These are phyloP conservation scores for Himalopsyche kuldschensis DNA, from an alignment of 2,888 invertebrate genomes.

Conservation along the genomic window DNA sequence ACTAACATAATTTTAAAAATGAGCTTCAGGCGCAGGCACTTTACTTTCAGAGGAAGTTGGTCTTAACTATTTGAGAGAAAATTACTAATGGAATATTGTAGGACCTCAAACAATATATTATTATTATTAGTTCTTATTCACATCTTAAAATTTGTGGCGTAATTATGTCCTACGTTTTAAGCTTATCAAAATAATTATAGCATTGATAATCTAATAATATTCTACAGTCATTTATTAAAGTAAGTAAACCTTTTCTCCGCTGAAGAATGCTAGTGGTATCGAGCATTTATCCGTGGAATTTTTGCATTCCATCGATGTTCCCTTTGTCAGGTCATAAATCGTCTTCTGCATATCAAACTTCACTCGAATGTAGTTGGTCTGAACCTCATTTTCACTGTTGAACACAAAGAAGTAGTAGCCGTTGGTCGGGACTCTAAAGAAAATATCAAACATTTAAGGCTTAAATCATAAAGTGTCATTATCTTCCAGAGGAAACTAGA, in stretches of 20 bases:
- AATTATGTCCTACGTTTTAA: not conserved
- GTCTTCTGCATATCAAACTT: conserved; percentile 72
- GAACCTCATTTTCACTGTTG: conserved; percentile 78
- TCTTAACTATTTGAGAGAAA: too few relatives aligned
- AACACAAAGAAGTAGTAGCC: conserved; percentile 85
- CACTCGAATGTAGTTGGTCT: conserved; percentile 70
- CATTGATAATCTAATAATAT: not conserved
- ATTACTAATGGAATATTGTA: too few relatives aligned
- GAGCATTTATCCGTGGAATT: conserved; percentile 67
- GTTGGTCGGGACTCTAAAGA: conserved; percentile 67
- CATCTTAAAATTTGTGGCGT: not conserved
- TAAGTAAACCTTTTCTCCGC: conserved; percentile 61
- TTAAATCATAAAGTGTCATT: too few relatives aligned
- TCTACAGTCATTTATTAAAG: not conserved
- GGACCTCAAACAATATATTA: too few relatives aligned
- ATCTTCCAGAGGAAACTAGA: too few relatives aligned
- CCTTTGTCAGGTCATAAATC: conserved; percentile 67
- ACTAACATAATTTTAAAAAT: too few relatives aligned
- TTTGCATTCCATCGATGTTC: conserved; percentile 63
- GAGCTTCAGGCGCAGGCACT: too few relatives aligned
- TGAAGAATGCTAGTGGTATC: conserved; percentile 68
- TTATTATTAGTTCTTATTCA: too few relatives aligned
- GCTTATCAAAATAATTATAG: not conserved
- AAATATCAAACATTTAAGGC: not conserved
- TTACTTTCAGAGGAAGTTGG: too few relatives aligned